A percentile compares a stretch with the other conserved stretches of the same genome.
Evolutionary conservation across 2,888 invertebrate species (phyloP).

Genomic region (Polyploca ridens): DNA sequence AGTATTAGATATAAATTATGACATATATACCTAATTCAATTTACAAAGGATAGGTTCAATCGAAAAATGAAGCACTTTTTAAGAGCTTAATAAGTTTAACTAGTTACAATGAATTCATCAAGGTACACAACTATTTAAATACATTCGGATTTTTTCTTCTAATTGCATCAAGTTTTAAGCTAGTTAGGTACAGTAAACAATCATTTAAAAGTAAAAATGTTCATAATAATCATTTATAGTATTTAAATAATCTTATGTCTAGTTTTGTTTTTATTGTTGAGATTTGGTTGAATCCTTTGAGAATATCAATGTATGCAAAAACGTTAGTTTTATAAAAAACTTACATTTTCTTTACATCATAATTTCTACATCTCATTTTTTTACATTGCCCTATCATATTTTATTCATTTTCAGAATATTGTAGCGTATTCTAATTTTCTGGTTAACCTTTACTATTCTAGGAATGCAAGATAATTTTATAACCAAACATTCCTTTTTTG

Average conservation of each 20-base stretch:
- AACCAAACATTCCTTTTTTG: conserved; percentile 32
- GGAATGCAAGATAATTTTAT: background rate
- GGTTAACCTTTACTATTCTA: background rate
- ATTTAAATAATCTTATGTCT: background rate
- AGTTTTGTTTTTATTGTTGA: background rate
- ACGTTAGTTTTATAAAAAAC: background rate
- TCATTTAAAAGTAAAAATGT: background rate
- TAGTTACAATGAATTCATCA: no score
- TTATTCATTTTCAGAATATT: background rate
- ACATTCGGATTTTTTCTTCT: no score
- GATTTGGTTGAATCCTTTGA: background rate
- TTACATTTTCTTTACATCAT: background rate
- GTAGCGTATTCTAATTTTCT: background rate
- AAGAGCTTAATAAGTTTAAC: no score
- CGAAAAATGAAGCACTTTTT: no score
- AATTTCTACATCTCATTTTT: no score
- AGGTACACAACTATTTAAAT: no score
- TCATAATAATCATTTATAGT: background rate
- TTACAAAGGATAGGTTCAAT: no score
- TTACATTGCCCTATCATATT: background rate
- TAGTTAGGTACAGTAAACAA: no score
- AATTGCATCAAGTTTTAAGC: no score
- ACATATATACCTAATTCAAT: background rate
- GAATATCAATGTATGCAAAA: background rate
- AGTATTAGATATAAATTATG: background rate